Percentiles rank a stretch among this genome's conserved stretches.
phyloP scores from a whole-genome alignment of 1,140 invertebrate genomes.

The Bathynomus jamesi region DNA sequence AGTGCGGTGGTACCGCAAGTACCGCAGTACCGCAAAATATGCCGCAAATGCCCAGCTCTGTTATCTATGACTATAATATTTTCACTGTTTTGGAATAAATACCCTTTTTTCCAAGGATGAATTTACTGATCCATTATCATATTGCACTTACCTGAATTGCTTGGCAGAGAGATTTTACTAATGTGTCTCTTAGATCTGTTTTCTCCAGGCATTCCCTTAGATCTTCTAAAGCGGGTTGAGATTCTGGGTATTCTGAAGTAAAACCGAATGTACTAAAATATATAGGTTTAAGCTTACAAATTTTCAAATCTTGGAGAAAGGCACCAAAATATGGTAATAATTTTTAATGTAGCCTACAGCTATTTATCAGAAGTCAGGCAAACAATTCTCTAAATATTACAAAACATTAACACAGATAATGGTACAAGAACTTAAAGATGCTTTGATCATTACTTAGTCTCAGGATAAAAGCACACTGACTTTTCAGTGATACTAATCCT shows the following conservation, averaged over 20 bases:
- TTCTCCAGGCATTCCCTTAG: conserved; percentile 74
- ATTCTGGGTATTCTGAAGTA: conserved; percentile 94
- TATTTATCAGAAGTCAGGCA: too few species aligned
- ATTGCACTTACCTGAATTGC: conserved; percentile 44
- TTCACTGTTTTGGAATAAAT: too few species aligned
- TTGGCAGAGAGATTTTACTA: conserved; percentile 43
- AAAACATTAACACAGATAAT: not conserved
- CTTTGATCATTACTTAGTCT: too few species aligned
- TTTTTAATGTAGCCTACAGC: too few species aligned
- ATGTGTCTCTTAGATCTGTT: conserved; percentile 66
- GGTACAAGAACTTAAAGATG: not conserved
- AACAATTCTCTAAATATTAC: not conserved
- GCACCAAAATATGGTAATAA: not conserved
- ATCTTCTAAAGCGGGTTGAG: conserved; percentile 84
- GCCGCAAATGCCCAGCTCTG: too few species aligned
- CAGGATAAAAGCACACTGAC: too few species aligned
- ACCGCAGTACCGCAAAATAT: too few species aligned
- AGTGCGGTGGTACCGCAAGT: too few species aligned
- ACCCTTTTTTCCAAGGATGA: too few species aligned
- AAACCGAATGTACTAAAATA: conserved; percentile 62
- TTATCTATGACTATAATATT: too few species aligned
- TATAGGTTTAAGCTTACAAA: not conserved
- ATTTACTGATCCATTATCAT: too few species aligned
- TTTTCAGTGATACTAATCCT: too few species aligned
- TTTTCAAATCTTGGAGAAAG: not conserved